Conservation (phyloP, 2,888 invertebrate species). For the Tachina grossa region DNA sequence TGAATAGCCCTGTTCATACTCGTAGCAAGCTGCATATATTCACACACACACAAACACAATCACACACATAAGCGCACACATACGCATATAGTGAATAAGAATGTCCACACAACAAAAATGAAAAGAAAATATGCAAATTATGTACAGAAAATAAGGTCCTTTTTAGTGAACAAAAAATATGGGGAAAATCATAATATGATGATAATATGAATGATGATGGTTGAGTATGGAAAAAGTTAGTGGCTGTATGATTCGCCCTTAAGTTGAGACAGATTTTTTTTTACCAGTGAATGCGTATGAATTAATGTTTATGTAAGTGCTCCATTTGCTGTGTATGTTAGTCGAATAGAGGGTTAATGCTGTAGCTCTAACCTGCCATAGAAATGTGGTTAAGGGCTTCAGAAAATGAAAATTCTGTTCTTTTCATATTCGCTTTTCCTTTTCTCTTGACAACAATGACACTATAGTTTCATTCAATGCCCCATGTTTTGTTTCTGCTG, state of each 20-base stretch:
- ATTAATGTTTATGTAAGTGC: not conserved
- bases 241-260: constrained; percentile 15
- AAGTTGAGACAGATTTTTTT: not conserved
- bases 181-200: constrained; percentile 23
- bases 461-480: constrained; percentile 6
- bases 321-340: not conserved
- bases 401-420: constrained; percentile 7
- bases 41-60: constrained; percentile 11
- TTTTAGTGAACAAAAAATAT: not conserved
- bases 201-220: constrained; percentile 33
- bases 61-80: not conserved
- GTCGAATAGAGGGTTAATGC: constrained; percentile 4
- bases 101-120: constrained; percentile 11
- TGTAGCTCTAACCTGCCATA: constrained; percentile 14
- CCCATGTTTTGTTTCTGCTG: constrained; percentile 8
- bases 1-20: constrained; percentile 78
- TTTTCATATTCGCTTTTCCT: not conserved
- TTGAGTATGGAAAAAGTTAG: constrained; percentile 10
- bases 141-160: constrained; percentile 14
- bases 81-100: not conserved
- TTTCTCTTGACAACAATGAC: constrained; percentile 16
- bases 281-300: not conserved
- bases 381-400: not conserved
- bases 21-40: constrained; percentile 74
- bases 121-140: constrained; percentile 51